Evolutionary conservation across 1,140 invertebrate genomes (phyloP).

Genomic region (Heterodera schachtii): DNA sequence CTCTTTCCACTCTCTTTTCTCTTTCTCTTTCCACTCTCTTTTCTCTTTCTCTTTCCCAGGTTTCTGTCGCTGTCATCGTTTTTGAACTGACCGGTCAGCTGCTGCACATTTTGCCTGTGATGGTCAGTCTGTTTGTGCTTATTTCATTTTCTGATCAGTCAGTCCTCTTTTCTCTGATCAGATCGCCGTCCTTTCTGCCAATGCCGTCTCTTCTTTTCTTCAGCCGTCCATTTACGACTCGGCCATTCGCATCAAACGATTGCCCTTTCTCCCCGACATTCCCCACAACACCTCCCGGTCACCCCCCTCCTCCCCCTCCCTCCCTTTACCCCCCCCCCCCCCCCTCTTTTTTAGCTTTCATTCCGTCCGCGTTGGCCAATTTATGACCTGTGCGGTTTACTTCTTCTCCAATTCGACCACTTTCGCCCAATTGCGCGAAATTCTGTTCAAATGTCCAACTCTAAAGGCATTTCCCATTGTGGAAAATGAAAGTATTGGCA

Average conservation of each 20-base stretch:
- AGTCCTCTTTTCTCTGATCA: slow-evolving; percentile 33
- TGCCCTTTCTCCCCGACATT: slow-evolving; percentile 84
- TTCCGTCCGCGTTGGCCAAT: slow-evolving; percentile 55
- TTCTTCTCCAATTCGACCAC: slow-evolving; percentile 52
- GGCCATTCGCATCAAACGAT: slow-evolving; percentile 93
- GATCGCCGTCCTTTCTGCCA: slow-evolving; percentile 87
- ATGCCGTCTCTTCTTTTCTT: slow-evolving; percentile 86
- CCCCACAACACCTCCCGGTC: slow-evolving; percentile 43
- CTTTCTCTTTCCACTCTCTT: neutral
- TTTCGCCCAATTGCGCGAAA: slow-evolving; percentile 52
- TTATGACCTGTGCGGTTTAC: slow-evolving; percentile 51
- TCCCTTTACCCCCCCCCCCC: slow-evolving; percentile 1
- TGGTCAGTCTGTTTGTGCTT: slow-evolving; percentile 69
- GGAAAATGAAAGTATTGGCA: slow-evolving; percentile 40
- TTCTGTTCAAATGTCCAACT: slow-evolving; percentile 37
- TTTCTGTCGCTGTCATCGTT: slow-evolving; percentile 94
- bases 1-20: no score
- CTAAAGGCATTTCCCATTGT: slow-evolving; percentile 60
- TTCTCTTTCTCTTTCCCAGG: slow-evolving; percentile 83
- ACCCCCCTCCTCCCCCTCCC: neutral
- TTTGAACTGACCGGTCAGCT: slow-evolving; percentile 98
- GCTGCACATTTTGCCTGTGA: slow-evolving; percentile 91
- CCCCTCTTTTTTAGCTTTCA: slow-evolving; percentile 54
- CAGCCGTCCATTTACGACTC: slow-evolving; percentile 97
- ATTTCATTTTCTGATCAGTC: neutral